phyloP scores from a whole-genome alignment of 2,797 vertebrate genomes.

The Pampus argenteus region DNA sequence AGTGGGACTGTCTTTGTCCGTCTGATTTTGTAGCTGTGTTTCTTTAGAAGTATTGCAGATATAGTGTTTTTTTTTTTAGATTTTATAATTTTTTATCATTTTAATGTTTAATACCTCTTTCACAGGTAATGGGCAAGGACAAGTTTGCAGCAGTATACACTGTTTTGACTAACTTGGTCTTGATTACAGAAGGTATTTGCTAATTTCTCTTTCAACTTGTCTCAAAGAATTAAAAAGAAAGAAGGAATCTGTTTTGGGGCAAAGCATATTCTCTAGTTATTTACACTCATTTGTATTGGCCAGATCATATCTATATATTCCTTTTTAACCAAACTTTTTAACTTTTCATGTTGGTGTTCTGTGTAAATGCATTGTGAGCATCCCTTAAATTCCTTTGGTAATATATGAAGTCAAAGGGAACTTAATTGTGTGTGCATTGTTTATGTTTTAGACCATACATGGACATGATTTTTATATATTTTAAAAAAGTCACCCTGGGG shows the following conservation, averaged over 20 bases:
- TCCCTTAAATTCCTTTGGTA: background rate
- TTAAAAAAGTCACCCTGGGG: slow-evolving; percentile 27
- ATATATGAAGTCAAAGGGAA: slow-evolving; percentile 10
- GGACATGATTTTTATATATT: slow-evolving; percentile 27
- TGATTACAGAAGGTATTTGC: background rate
- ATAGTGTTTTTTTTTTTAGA: too few relatives aligned
- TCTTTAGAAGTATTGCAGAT: background rate
- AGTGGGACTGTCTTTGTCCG: slow-evolving; percentile 12
- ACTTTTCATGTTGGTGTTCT: background rate
- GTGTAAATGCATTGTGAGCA: slow-evolving; percentile 1
- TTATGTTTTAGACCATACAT: slow-evolving; percentile 35
- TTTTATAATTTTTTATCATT: too few relatives aligned
- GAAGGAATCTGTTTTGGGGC: too few relatives aligned
- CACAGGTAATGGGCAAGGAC: too few relatives aligned
- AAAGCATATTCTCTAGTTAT: background rate
- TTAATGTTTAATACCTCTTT: too few relatives aligned
- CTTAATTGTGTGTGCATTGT: background rate
- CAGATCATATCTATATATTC: background rate
- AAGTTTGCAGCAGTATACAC: too few relatives aligned
- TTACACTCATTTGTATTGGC: background rate
- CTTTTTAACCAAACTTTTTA: too few relatives aligned
- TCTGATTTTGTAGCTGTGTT: background rate
- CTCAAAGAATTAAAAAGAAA: background rate
- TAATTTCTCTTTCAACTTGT: background rate
- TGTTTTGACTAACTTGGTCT: background rate